Conservation (phyloP, 2,888 invertebrate species). For the Nudaria mundana region DNA sequence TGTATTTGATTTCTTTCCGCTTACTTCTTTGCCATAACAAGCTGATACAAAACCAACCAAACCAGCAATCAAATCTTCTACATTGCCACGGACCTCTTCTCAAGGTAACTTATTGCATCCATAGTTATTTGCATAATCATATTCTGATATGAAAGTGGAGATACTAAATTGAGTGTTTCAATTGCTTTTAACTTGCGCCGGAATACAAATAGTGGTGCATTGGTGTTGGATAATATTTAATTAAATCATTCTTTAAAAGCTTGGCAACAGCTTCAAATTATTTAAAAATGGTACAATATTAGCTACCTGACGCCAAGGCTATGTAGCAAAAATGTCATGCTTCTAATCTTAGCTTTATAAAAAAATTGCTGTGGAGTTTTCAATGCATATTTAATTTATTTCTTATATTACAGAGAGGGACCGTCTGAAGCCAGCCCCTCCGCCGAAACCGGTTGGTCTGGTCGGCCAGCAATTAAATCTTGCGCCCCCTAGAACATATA, state of each 20-base stretch:
- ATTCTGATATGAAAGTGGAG: slow-evolving; percentile 20
- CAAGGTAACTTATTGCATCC: slow-evolving; percentile 88
- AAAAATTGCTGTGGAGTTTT: not conserved
- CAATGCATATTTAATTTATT: slow-evolving; percentile 8
- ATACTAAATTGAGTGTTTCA: slow-evolving; percentile 23
- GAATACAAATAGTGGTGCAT: slow-evolving; percentile 12
- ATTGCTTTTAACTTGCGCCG: slow-evolving; percentile 28
- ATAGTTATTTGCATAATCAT: slow-evolving; percentile 40
- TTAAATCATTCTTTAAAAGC: slow-evolving; percentile 18
- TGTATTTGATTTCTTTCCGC: slow-evolving; percentile 79
- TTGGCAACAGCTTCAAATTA: slow-evolving; percentile 22
- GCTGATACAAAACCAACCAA: slow-evolving; percentile 97
- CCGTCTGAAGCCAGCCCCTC: slow-evolving; percentile 92
- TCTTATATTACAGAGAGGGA: slow-evolving; percentile 84
- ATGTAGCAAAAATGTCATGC: slow-evolving; percentile 13
- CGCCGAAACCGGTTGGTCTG: slow-evolving; percentile 91
- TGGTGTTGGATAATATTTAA: slow-evolving; percentile 10
- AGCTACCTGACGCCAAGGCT: slow-evolving; percentile 20
- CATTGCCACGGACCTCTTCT: slow-evolving; percentile 95
- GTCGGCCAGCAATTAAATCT: slow-evolving; percentile 77
- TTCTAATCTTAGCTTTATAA: slow-evolving; percentile 22
- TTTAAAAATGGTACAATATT: slow-evolving; percentile 6
- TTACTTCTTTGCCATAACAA: slow-evolving; percentile 82
- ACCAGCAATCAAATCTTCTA: slow-evolving; percentile 98
- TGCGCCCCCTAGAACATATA: slow-evolving; percentile 53